A percentile compares a stretch with the other conserved stretches of the same genome.
Evolutionary conservation across 2,888 invertebrate genomes (phyloP).

Genomic region (Drosophila tanythrix): DNA sequence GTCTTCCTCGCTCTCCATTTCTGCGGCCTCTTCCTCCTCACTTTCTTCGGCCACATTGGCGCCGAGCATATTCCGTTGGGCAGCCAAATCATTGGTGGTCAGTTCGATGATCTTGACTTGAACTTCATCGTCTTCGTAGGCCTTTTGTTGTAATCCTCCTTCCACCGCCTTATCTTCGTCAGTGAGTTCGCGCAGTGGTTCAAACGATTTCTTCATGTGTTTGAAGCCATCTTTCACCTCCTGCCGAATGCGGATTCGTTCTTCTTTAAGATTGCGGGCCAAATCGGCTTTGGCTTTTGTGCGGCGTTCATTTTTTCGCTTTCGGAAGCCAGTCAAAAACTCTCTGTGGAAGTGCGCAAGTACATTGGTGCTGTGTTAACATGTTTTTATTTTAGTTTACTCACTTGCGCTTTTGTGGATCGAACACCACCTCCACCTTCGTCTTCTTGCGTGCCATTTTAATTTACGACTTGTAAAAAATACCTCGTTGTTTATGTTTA

Average conservation of each 20-base stretch:
- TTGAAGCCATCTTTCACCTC: slow-evolving; percentile 92
- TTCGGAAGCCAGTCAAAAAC: slow-evolving; percentile 92
- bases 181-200: slow-evolving; percentile 87
- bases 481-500: slow-evolving; percentile 56
- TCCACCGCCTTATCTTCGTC: slow-evolving; percentile 76
- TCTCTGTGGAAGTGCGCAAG: slow-evolving; percentile 86
- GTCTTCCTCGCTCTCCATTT: slow-evolving; percentile 66
- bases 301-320: slow-evolving; percentile 91
- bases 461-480: neutral
- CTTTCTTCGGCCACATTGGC: slow-evolving; percentile 86
- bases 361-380: neutral
- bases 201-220: slow-evolving; percentile 89
- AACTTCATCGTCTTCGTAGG: slow-evolving; percentile 91
- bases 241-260: slow-evolving; percentile 90
- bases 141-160: slow-evolving; percentile 83
- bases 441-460: slow-evolving; percentile 73
- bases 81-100: slow-evolving; percentile 89
- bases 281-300: slow-evolving; percentile 91
- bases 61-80: slow-evolving; percentile 90
- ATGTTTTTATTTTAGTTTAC: slow-evolving; percentile 27
- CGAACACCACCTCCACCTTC: slow-evolving; percentile 86
- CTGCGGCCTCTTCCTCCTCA: slow-evolving; percentile 66
- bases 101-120: slow-evolving; percentile 92
- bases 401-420: slow-evolving; percentile 87
- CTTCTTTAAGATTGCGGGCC: slow-evolving; percentile 90